Conservation (phyloP, 2,888 invertebrate species). For the Trilocha varians region DNA sequence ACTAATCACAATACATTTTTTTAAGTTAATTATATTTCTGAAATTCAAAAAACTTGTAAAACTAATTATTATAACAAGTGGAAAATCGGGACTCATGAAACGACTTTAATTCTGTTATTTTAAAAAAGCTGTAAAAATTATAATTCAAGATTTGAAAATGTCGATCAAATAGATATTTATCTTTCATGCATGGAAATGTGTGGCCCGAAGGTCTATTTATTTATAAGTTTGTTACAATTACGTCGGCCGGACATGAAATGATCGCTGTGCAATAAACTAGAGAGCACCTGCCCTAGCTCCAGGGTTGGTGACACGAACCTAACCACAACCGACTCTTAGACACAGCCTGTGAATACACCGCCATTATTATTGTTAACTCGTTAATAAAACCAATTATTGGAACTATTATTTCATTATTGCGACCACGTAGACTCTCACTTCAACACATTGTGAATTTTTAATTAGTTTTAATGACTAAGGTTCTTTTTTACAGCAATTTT, state of each 20-base stretch:
- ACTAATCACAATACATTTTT: too few relatives aligned
- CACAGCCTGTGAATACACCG: neutral
- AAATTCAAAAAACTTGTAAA: too few relatives aligned
- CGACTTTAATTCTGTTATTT: too few relatives aligned
- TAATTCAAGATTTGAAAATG: neutral
- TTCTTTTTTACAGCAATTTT: too few relatives aligned
- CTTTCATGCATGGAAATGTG: neutral
- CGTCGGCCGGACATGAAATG: neutral
- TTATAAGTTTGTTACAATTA: neutral
- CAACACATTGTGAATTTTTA: neutral
- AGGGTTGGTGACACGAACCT: constrained; percentile 4
- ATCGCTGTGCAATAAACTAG: constrained; percentile 2
- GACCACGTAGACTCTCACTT: neutral
- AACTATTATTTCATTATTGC: neutral
- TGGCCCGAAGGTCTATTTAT: neutral
- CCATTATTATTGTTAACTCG: neutral
- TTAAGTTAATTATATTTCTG: too few relatives aligned
- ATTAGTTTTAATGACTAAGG: neutral
- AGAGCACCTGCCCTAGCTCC: constrained; percentile 2
- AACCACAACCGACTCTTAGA: neutral
- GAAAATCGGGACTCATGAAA: too few relatives aligned
- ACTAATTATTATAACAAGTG: too few relatives aligned
- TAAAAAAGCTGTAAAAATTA: too few relatives aligned
- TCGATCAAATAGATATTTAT: neutral
- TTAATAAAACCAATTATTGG: neutral